phyloP scores from a whole-genome alignment of 2,113 vertebrate species.

The Cinclus mexicanus region DNA sequence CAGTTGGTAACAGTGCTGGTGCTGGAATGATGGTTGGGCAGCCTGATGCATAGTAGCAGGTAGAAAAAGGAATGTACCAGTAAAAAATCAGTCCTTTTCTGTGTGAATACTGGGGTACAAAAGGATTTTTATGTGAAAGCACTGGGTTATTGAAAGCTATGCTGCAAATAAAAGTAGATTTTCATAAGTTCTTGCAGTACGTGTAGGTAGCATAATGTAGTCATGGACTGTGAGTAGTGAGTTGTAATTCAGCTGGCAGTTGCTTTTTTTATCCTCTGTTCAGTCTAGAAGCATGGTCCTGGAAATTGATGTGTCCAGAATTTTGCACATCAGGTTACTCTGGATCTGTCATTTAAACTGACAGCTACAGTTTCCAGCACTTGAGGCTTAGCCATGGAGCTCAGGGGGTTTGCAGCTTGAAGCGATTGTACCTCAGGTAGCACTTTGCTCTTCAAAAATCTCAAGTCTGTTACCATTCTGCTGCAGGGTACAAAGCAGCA shows the following conservation, averaged over 20 bases:
- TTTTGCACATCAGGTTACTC: not conserved
- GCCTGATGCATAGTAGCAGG: not conserved
- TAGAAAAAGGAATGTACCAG: not conserved
- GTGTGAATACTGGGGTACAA: not conserved
- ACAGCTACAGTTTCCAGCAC: not conserved
- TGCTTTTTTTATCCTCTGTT: not conserved
- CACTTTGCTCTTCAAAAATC: no score
- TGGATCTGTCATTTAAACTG: not conserved
- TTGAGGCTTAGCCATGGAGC: rapidly evolving
- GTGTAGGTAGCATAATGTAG: not conserved
- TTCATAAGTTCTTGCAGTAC: not conserved
- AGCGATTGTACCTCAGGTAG: not conserved
- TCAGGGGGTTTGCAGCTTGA: not conserved
- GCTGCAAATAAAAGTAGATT: not conserved
- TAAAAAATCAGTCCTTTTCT: not conserved
- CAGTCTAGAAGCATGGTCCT: not conserved
- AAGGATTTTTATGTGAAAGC: not conserved
- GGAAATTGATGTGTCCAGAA: not conserved
- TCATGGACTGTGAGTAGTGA: not conserved
- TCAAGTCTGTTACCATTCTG: rapidly evolving
- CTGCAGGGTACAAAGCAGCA: constrained; percentile 83
- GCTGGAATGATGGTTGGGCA: not conserved
- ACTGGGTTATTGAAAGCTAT: not conserved
- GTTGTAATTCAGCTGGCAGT: not conserved
- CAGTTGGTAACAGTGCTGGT: not conserved